phyloP scores from a whole-genome alignment of 1,140 invertebrate species.

The Harpegnathos saltator region DNA sequence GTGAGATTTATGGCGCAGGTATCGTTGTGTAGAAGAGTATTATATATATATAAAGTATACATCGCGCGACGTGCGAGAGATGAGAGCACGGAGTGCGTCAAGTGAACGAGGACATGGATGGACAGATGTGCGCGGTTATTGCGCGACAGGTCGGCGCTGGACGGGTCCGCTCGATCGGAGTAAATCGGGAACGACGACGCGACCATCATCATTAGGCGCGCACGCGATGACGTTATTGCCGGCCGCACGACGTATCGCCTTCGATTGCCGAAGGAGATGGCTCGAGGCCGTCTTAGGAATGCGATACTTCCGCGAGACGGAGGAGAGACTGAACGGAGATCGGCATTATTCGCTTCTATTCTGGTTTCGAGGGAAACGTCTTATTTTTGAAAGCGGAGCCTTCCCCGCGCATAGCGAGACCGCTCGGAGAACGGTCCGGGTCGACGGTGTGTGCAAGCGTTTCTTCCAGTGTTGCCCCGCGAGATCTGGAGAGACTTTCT shows the following conservation, averaged over 20 bases:
- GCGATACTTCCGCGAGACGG: slow-evolving; percentile 16
- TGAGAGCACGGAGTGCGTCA: background rate
- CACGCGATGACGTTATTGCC: slow-evolving; percentile 38
- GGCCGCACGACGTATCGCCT: slow-evolving; percentile 20
- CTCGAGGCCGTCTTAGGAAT: slow-evolving; percentile 45
- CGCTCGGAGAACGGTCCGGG: background rate
- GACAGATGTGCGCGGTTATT: slow-evolving; percentile 38
- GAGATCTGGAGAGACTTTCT: no score
- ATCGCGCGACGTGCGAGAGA: no score
- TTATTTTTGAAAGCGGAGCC: background rate
- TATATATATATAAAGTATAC: slow-evolving; percentile 5
- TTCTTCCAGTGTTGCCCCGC: background rate
- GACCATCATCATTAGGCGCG: slow-evolving; percentile 50
- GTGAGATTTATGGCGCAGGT: slow-evolving; percentile 60
- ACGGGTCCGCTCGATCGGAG: slow-evolving; percentile 33
- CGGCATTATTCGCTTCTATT: background rate
- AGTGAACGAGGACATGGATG: background rate
- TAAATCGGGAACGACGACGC: slow-evolving; percentile 53
- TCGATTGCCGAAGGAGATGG: slow-evolving; percentile 30
- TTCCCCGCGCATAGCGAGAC: background rate
- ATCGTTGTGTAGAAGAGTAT: slow-evolving; percentile 15
- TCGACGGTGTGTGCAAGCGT: no score
- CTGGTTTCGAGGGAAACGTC: background rate
- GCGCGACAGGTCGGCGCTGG: slow-evolving; percentile 45
- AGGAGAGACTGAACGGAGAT: background rate